These are phyloP conservation scores for Heliconius himera DNA, from an alignment of 1,140 invertebrate genomes.

Conservation along the genomic window DNA sequence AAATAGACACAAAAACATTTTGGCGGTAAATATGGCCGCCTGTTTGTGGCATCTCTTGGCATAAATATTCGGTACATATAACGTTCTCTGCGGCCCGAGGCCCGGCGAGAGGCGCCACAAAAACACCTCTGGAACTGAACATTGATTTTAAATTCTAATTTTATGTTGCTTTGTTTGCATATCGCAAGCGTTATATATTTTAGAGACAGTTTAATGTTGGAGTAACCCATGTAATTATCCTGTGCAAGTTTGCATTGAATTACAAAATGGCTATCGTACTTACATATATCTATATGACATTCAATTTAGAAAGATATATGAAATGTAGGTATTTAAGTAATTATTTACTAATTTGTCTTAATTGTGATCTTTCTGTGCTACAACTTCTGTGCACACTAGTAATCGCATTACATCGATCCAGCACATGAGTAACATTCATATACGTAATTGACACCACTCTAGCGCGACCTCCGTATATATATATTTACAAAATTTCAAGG, in stretches of 20 bases:
- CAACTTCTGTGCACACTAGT: too few species aligned
- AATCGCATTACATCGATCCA: too few species aligned
- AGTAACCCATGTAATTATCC: constrained; percentile 25
- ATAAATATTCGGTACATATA: constrained; percentile 72
- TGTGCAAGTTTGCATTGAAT: background rate
- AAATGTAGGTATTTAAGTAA: too few species aligned
- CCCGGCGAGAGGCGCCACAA: constrained; percentile 62
- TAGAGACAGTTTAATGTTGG: constrained; percentile 33
- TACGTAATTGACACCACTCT: too few species aligned
- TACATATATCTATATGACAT: background rate
- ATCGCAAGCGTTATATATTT: constrained; percentile 63
- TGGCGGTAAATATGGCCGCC: constrained; percentile 60
- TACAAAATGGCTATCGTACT: background rate
- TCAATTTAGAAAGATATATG: background rate
- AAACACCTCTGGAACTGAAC: constrained; percentile 72
- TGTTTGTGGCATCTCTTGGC: constrained; percentile 67
- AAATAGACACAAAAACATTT: constrained; percentile 60
- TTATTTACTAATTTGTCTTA: too few species aligned
- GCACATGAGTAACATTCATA: too few species aligned
- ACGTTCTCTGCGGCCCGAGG: constrained; percentile 60
- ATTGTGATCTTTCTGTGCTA: too few species aligned
- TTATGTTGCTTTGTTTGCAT: constrained; percentile 74
- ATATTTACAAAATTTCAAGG: too few species aligned
- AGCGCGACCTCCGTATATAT: too few species aligned
- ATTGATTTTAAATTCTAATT: constrained; percentile 80